Evolutionary conservation across 2,797 vertebrate species (phyloP).

Genomic region (Hyperoplus lanceolatus): DNA sequence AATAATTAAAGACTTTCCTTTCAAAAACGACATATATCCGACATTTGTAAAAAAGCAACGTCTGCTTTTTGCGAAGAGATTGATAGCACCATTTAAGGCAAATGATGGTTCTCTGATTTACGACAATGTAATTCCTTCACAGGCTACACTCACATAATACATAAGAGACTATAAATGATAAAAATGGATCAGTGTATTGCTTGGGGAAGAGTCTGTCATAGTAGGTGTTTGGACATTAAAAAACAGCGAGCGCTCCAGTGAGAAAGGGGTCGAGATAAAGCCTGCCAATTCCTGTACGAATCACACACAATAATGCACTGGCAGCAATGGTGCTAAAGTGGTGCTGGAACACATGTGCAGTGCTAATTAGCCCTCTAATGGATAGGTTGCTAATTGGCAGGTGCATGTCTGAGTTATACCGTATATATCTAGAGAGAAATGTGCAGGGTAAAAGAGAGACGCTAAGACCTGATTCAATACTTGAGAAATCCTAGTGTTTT

Average conservation of each 20-base stretch:
- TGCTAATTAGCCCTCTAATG: constrained; percentile 5
- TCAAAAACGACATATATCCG: constrained; percentile 14
- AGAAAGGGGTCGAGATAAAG: constrained; percentile 18
- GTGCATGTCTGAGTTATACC: background rate
- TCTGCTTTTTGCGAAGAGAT: constrained; percentile 5
- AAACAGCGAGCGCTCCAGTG: background rate
- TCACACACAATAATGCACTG: background rate
- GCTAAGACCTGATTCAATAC: background rate
- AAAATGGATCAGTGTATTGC: background rate
- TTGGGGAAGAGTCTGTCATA: background rate
- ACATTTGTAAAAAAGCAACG: constrained; percentile 21
- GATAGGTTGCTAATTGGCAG: background rate
- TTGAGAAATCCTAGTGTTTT: background rate
- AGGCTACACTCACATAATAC: background rate
- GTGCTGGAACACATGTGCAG: constrained; percentile 26
- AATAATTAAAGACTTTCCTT: constrained; percentile 49
- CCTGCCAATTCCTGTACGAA: constrained; percentile 6
- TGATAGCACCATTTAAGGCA: constrained; percentile 20
- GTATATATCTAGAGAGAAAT: background rate
- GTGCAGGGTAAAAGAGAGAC: background rate
- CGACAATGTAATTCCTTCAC: constrained; percentile 6
- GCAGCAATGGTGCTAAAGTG: constrained; percentile 3
- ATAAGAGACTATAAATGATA: background rate
- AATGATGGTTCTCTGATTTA: constrained; percentile 12
- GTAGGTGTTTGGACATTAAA: constrained; percentile 15